phyloP scores from a whole-genome alignment of 2,113 vertebrate species.

The Orcinus orca region DNA sequence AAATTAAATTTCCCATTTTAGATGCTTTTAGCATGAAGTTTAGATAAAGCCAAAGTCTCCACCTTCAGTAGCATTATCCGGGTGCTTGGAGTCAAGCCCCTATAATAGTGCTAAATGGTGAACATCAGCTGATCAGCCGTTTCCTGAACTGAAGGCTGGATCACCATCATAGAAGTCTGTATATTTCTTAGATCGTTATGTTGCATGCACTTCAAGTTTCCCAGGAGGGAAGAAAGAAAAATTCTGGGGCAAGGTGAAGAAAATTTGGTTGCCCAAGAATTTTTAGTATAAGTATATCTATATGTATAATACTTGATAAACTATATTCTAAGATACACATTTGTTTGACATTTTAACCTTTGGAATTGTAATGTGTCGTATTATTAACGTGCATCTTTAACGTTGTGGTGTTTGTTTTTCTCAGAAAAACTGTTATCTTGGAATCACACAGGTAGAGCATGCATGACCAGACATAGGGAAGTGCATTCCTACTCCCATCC shows the following conservation, averaged over 20 bases:
- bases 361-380: background rate
- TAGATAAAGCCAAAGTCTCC: background rate
- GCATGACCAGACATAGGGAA: background rate
- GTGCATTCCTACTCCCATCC: too few species aligned
- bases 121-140: too few species aligned
- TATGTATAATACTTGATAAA: background rate
- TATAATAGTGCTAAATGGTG: too few species aligned
- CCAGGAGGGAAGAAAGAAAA: background rate
- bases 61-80: background rate
- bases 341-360: constrained; percentile 15
- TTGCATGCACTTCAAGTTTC: background rate
- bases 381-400: background rate
- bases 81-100: background rate
- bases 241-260: background rate
- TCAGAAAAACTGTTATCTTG: background rate
- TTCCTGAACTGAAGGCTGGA: too few species aligned
- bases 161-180: too few species aligned
- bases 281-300: background rate
- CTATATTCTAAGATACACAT: background rate
- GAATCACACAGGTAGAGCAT: background rate
- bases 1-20: background rate
- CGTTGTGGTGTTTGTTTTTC: background rate
- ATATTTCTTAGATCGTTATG: background rate
- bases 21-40: background rate
- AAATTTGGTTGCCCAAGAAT: background rate